Evolutionary conservation across 2,888 invertebrate species (phyloP), one percentile per base, ranked within the genome.

Genomic region (Drosophila vallismaia): DNA sequence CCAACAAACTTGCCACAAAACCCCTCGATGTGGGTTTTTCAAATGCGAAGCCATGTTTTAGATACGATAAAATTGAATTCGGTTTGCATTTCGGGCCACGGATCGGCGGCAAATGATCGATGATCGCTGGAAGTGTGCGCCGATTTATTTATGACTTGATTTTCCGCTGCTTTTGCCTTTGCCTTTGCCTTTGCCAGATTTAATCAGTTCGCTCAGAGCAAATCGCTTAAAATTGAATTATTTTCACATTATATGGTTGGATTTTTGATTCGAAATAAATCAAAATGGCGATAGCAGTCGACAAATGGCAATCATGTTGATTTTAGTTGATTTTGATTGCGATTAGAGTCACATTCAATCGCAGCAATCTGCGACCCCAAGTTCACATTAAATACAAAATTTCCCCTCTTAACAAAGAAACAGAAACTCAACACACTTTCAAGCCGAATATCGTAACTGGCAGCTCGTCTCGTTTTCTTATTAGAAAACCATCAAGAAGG

Each of bases 91-190:
- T 55, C 36, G 51, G 55, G 48, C 44, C 56, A 28, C 57, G 49
- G 57, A 58, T 74, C 52, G 51, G 73, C 72, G 66, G 55, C 56
- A 73, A 79, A 79, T 88, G 87, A 87, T 88, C 86, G 84, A 88
- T 88, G 88, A 79, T 82, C 83, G 81, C 84, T 85, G 77, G 80
- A 83, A 87, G 84, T 85, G 88, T 83, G 88, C 83, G 74, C 49
- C 75, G 79, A 87, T 83, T 79, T 84, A 84, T 84, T 87, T 85
- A 87, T 87, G 87, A 81, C 85, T 81, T 84, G 85, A 86, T 78
- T 81, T 76, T 48, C 33, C 55, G 24, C 19, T 19, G 19, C 19
- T 19, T 2, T 19, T 19, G 19, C 19, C 19, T 19, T 50, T 62
- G 69, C 71, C 58, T 64, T 51, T 59, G 71, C 71, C 19, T 69